Percentiles rank a stretch among this genome's conserved stretches.
Conservation (phyloP, 1,140 invertebrate genomes). For the Sinella curviseta region DNA sequence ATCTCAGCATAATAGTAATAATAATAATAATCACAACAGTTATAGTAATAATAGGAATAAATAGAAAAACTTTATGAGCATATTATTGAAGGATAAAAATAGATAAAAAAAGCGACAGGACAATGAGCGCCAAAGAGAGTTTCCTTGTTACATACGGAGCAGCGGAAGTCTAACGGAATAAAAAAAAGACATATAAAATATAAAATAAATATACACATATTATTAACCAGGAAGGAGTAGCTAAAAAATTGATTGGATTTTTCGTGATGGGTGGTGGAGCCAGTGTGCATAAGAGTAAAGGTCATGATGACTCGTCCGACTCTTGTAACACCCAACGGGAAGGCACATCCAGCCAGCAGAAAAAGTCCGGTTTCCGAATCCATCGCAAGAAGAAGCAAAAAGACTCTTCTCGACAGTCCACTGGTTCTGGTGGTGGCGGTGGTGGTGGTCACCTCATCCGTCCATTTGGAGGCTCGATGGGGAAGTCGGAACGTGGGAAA, state of each 20-base stretch:
- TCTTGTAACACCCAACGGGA: constrained; percentile 26
- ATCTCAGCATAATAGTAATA: no score
- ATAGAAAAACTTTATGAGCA: no score
- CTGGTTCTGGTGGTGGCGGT: neutral
- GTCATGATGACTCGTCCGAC: constrained; percentile 33
- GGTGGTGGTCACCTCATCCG: constrained; percentile 4
- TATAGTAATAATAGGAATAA: no score
- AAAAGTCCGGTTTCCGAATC: constrained; percentile 37
- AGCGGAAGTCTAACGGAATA: no score
- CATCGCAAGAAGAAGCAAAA: constrained; percentile 39
- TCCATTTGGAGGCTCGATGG: constrained; percentile 17
- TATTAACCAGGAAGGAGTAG: no score
- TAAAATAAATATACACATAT: no score
- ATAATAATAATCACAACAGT: no score
- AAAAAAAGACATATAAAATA: no score
- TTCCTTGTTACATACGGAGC: no score
- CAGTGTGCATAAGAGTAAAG: constrained; percentile 43
- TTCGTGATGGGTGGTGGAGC: constrained; percentile 30
- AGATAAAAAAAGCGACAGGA: no score
- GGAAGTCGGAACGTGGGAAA: constrained; percentile 19
- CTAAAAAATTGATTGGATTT: neutral
- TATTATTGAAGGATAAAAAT: no score
- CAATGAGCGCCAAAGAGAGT: no score
- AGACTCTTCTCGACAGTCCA: constrained; percentile 27
- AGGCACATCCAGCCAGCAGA: constrained; percentile 19